Base-by-base conservation (phyloP, 2,113 vertebrate genomes). In the Microcebus jonahi region DNA sequence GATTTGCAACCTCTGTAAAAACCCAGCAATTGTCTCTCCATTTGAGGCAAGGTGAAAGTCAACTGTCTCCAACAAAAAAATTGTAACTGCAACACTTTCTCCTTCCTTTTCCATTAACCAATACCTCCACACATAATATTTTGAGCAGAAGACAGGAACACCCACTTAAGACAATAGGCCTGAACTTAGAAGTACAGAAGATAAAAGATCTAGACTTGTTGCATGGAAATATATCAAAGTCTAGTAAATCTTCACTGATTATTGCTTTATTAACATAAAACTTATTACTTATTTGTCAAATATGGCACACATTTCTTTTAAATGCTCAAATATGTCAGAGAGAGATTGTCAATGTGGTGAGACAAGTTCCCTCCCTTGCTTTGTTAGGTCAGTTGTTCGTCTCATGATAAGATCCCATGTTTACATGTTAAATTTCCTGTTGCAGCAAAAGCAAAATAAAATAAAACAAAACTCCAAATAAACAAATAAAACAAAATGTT, bases 381-480 rank as follows among this genome's bases (percentile, higher is more conserved):
- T 68, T 87, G 21, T 71, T 86, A 77, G 84, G 39, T 68, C 53
- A 17, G 36, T 45, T 81, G 42, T 48, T 73, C 57, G 65, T 71
- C 21, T 88, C 76, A 31, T 88, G 65, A 65, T 29, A 27, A 95
- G 94, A 17, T 12, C 31, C 39, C 82, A 65, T 27, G 23, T 84
- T 93, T 59, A 42, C 27, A 3, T 59, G 23, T 71, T 77, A 79
- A 63, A 76, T 70, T 91, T 68, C 42, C 81, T 84, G 14, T 90
- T 93, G 42, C 13, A 96, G 36, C 57, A 67, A 97, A 81, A 94
- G 45, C 45, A 94, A 97, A 84, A 25, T 23, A 50, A 91, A 39
- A 29, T 1, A 45, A 94, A 82, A 81, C 6, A 36, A 94, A 96
- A 39, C 17, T 59, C 39, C 65, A 68, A 42, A 68, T 31, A 94